Conservation (phyloP, 2,797 vertebrate genomes). For the Eulemur rubriventer region DNA sequence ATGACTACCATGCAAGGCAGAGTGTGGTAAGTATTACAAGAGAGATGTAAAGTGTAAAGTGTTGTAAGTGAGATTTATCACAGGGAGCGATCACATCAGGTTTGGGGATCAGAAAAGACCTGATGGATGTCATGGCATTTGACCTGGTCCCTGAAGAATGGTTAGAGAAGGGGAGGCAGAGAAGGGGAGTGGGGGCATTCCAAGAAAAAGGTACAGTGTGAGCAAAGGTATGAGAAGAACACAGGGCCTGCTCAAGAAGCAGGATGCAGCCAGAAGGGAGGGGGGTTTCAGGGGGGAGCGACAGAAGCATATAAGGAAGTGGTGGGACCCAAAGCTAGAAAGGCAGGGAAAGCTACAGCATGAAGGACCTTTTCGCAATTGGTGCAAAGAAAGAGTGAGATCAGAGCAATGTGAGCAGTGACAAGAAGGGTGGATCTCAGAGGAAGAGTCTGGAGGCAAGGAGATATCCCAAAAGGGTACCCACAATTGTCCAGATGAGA, state of each 20-base stretch:
- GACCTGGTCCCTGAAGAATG: background rate
- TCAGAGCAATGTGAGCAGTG: background rate
- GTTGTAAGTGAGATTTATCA: background rate
- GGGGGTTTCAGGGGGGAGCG: background rate
- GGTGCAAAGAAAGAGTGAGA: background rate
- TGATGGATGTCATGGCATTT: background rate
- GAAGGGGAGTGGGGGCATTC: background rate
- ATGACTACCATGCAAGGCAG: background rate
- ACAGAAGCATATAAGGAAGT: background rate
- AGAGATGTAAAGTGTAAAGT: background rate
- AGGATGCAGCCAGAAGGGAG: background rate
- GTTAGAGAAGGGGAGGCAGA: background rate
- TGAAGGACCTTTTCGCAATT: background rate
- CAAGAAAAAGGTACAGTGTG: background rate
- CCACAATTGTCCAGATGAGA: background rate
- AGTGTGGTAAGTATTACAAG: background rate
- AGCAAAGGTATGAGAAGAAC: background rate
- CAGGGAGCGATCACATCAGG: background rate
- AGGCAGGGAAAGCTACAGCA: background rate
- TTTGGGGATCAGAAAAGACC: background rate
- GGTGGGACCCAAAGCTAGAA: background rate
- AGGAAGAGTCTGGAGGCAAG: background rate
- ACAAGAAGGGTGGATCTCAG: background rate
- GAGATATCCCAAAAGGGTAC: background rate
- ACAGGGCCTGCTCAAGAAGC: background rate